These are phyloP conservation scores for Rhinogobio ventralis DNA, from an alignment of 2,797 vertebrate species.

Conservation along the genomic window DNA sequence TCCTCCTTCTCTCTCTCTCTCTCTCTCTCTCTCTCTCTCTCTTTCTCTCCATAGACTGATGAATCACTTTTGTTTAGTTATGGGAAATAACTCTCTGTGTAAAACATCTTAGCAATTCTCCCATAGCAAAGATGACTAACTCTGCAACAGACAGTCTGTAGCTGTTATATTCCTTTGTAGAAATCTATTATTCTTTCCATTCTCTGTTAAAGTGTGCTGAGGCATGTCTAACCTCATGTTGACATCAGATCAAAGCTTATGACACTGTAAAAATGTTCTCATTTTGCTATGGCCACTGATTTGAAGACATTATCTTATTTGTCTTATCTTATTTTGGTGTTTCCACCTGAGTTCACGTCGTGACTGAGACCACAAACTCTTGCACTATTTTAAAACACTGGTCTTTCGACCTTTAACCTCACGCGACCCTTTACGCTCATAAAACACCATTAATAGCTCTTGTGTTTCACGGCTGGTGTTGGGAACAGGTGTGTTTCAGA, in stretches of 20 bases:
- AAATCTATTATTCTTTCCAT: slow-evolving; percentile 27
- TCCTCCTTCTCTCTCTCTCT: slow-evolving; percentile 11
- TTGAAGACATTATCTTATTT: neutral
- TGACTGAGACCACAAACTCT: neutral
- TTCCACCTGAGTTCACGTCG: slow-evolving; percentile 13
- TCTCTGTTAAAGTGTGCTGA: slow-evolving; percentile 12
- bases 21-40: neutral
- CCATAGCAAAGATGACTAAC: slow-evolving; percentile 10
- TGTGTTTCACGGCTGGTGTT: neutral
- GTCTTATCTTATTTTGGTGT: slow-evolving; percentile 27
- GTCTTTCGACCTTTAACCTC: slow-evolving; percentile 27
- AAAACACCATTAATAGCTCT: slow-evolving; percentile 32
- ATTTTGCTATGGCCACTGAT: neutral
- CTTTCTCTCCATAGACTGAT: slow-evolving; percentile 6
- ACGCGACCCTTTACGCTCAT: neutral
- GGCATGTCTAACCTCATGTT: neutral
- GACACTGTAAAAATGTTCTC: neutral
- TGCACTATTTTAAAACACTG: slow-evolving; percentile 21
- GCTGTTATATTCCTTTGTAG: neutral
- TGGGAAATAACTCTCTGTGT: slow-evolving; percentile 34
- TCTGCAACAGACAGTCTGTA: neutral
- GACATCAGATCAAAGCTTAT: neutral
- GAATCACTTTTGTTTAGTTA: slow-evolving; percentile 32
- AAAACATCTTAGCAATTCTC: slow-evolving; percentile 14
- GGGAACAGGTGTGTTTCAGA: slow-evolving; percentile 24